Evolutionary conservation across 2,797 vertebrate species (phyloP), one percentile per base, ranked within the genome.

Genomic region (Sebastiscus tertius): DNA sequence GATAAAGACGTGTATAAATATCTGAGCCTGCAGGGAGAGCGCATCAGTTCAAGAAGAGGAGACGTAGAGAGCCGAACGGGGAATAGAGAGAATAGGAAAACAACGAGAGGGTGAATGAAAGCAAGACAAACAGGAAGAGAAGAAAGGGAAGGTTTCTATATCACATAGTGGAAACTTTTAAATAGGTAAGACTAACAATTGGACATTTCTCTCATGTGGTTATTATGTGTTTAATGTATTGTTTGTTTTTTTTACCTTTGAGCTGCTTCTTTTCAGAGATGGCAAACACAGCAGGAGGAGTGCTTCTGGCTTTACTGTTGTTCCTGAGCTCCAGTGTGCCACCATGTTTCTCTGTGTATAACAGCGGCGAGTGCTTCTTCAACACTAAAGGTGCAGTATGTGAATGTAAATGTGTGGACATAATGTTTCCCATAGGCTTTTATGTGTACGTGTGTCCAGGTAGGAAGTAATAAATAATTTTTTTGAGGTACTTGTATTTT

Each of bases 301-400:
- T 83, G 13, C 49, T 94, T n/a, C 24, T 93, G 69, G 82, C 75
- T 69, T 63, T 79, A 2, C 75, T 91, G n/a, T 85, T 92, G 79
- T 64, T 96, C 52, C 89, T 95, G 67, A 90, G 87, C 66, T 61
- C 72, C 78, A 72, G 72, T 58, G 60, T 89, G 9, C 92, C 92
- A 8, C 91, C 92, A 8, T 90, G 90, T 67, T 69, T 90, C 13
- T 90, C 91, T 22, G 87, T 89, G 36, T 87, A 92, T 66, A 94
- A 90, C 82, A 89, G 89, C 6, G 95, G 95, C 8, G 96, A 96
- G 86, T 96, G 95, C 78, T 96, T 94, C 85, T 96, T 96, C 79
- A 95, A 96, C 74, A 95, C 95, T 22, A 96, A 95, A 96, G 95
- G 95, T 96, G 89, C 12, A 65, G 20, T 60, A 3, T 68, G 46